phyloP scores from a whole-genome alignment of 2,797 vertebrate species.

The Gouania willdenowi region DNA sequence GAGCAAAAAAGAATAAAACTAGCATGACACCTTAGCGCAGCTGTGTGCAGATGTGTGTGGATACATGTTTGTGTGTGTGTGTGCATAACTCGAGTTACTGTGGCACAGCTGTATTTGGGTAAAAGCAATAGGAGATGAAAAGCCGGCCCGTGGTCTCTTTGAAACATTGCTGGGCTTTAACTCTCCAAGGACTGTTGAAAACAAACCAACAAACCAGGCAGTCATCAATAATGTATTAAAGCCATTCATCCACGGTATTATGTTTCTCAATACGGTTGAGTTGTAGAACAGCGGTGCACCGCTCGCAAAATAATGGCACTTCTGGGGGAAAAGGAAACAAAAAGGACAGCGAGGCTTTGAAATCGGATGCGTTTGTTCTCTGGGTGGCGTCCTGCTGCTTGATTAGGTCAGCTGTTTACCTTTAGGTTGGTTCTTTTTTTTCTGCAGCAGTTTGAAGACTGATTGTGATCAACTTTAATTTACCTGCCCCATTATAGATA shows the following conservation, averaged over 20 bases:
- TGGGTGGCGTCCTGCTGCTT: conserved; percentile 1
- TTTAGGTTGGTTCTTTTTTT: background rate
- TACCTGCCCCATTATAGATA: too few species aligned
- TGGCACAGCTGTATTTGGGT: conserved; percentile 34
- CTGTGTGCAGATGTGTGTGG: background rate
- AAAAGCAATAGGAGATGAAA: conserved; percentile 55
- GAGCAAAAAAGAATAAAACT: conserved; percentile 52
- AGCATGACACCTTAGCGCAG: conserved; percentile 47
- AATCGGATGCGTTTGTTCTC: conserved; percentile 29
- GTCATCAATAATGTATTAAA: conserved; percentile 67
- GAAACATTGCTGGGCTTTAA: conserved; percentile 45
- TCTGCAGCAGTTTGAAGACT: too few species aligned
- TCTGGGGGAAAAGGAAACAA: conserved; percentile 21
- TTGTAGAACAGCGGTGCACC: conserved; percentile 12
- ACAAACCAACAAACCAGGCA: conserved; percentile 53
- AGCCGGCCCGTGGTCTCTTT: conserved; percentile 46
- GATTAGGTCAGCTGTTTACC: too few species aligned
- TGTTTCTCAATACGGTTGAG: conserved; percentile 48
- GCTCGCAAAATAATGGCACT: conserved; percentile 25
- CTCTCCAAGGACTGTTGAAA: conserved; percentile 51
- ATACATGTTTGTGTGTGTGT: conserved; percentile 3
- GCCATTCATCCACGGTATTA: conserved; percentile 52
- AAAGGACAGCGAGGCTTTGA: conserved; percentile 32
- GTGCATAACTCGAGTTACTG: conserved; percentile 29
- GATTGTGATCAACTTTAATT: too few species aligned